Conservation (phyloP, 2,797 vertebrate genomes). For the Ptychobarbus kaznakovi region DNA sequence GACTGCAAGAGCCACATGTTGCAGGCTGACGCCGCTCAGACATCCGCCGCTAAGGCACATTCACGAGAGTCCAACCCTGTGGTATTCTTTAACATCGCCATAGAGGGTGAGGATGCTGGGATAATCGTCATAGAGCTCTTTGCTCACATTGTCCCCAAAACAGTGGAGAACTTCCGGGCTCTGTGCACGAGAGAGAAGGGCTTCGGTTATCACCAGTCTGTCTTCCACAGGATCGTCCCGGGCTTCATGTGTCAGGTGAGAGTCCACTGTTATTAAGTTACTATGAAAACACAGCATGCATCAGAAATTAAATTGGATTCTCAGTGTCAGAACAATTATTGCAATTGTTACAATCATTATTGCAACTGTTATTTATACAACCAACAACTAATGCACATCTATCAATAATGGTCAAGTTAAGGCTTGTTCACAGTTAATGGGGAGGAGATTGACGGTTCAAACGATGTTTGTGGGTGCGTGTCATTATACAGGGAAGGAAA, state of each 20-base stretch:
- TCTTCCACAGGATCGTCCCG: slow-evolving; percentile 92
- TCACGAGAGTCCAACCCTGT: slow-evolving; percentile 86
- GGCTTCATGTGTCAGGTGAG: slow-evolving; percentile 92
- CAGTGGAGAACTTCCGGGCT: slow-evolving; percentile 91
- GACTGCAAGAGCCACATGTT: slow-evolving; percentile 85
- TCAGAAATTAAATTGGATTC: not conserved
- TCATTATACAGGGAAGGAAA: no score
- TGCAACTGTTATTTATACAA: no score
- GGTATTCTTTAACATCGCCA: slow-evolving; percentile 86
- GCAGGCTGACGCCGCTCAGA: slow-evolving; percentile 71
- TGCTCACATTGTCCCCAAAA: slow-evolving; percentile 88
- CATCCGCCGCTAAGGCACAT: slow-evolving; percentile 83
- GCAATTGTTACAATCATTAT: no score
- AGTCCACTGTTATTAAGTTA: not conserved
- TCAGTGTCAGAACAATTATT: no score
- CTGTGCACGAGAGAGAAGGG: slow-evolving; percentile 92
- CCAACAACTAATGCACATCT: no score
- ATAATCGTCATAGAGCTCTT: slow-evolving; percentile 90
- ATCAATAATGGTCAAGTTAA: no score
- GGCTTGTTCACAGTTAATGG: no score
- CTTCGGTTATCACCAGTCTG: slow-evolving; percentile 84
- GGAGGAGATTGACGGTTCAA: no score
- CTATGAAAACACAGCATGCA: not conserved
- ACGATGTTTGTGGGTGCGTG: no score
- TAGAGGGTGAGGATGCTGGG: slow-evolving; percentile 81